Evolutionary conservation across 1,140 invertebrate genomes (phyloP).

Genomic region (Drosophila leontia): DNA sequence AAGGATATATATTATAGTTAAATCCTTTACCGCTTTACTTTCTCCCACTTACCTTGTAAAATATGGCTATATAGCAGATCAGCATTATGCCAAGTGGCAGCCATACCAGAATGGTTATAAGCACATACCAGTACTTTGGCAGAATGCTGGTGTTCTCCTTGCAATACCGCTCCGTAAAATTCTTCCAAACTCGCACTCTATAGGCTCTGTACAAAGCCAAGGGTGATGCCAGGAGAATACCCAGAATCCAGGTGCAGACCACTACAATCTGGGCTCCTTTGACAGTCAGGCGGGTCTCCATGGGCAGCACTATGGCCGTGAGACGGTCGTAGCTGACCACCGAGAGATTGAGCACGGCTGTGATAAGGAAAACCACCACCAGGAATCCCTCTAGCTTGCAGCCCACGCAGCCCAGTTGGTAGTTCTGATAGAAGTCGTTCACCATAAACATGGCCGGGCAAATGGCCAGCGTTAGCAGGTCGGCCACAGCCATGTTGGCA

Average conservation of each 20-base stretch:
- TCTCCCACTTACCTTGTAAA: constrained; percentile 87
- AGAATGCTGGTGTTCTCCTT: constrained; percentile 87
- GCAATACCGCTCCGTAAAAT: constrained; percentile 90
- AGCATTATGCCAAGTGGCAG: constrained; percentile 89
- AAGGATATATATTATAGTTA: not conserved
- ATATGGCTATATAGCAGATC: constrained; percentile 88
- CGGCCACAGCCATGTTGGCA: constrained; percentile 91
- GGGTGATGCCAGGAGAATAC: constrained; percentile 87
- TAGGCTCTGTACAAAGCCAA: constrained; percentile 88
- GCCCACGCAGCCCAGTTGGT: constrained; percentile 89
- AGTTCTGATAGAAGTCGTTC: constrained; percentile 91
- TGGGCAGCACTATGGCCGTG: constrained; percentile 91
- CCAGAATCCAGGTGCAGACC: constrained; percentile 88
- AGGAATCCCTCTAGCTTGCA: constrained; percentile 90
- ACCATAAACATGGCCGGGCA: constrained; percentile 90
- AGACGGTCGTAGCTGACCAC: constrained; percentile 93
- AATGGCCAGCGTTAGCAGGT: constrained; percentile 90
- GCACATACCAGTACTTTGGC: constrained; percentile 90
- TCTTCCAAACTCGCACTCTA: constrained; percentile 89
- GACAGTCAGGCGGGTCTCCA: constrained; percentile 88
- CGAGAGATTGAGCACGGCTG: constrained; percentile 91
- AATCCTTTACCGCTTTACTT: too few relatives aligned
- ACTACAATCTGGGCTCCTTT: constrained; percentile 87
- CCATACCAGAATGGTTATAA: constrained; percentile 90
- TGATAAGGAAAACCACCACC: constrained; percentile 88